Conservation (phyloP, 2,888 invertebrate genomes). For the Trichogramma dendrolimi region DNA sequence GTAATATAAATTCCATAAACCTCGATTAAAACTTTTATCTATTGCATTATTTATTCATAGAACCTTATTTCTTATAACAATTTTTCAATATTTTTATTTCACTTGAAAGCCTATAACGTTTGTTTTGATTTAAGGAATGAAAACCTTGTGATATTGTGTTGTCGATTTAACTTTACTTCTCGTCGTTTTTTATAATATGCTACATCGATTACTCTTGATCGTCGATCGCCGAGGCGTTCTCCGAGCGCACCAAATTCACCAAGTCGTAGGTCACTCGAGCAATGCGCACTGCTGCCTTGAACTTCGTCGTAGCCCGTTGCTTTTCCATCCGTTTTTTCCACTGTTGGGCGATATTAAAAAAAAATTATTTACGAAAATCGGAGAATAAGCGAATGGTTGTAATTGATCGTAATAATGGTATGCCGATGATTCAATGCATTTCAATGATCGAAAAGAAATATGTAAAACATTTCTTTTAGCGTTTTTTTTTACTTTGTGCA, state of each 20-base stretch:
- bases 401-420: too few relatives aligned
- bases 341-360: slow-evolving; percentile 42
- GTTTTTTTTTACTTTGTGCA: too few relatives aligned
- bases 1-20: slow-evolving; percentile 51
- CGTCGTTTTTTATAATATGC: neutral
- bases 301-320: slow-evolving; percentile 62
- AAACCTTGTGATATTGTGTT: slow-evolving; percentile 1
- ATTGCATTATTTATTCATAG: slow-evolving; percentile 28
- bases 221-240: slow-evolving; percentile 18
- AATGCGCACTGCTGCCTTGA: slow-evolving; percentile 65
- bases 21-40: slow-evolving; percentile 30
- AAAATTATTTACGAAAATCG: neutral
- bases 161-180: slow-evolving; percentile 13
- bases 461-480: neutral
- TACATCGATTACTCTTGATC: slow-evolving; percentile 5
- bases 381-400: too few relatives aligned
- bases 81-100: neutral
- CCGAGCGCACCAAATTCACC: slow-evolving; percentile 36
- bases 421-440: too few relatives aligned
- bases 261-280: slow-evolving; percentile 52
- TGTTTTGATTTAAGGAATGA: slow-evolving; percentile 4
- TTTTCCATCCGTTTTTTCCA: slow-evolving; percentile 69
- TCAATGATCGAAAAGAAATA: too few relatives aligned
- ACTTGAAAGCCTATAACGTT: neutral
- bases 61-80: slow-evolving; percentile 13